These are phyloP conservation scores for Nannoperca obscura DNA, from an alignment of 2,797 vertebrate species.

Conservation along the genomic window DNA sequence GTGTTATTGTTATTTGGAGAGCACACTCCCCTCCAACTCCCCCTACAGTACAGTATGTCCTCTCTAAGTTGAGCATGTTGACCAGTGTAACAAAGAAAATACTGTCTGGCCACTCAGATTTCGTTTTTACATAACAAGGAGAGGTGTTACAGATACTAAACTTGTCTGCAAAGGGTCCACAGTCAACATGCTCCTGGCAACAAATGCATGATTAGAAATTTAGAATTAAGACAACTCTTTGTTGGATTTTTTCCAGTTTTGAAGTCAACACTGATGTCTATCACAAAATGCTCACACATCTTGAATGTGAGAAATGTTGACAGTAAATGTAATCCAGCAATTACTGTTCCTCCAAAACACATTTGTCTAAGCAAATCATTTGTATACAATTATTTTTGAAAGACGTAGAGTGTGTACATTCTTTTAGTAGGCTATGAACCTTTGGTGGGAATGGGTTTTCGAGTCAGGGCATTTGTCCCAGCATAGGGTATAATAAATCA, in stretches of 20 bases:
- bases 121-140: background rate
- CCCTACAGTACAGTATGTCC: too few relatives aligned
- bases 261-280: background rate
- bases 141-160: conserved; percentile 5
- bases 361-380: background rate
- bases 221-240: too few relatives aligned
- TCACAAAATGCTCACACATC: background rate
- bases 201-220: background rate
- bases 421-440: background rate
- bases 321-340: background rate
- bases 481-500: background rate
- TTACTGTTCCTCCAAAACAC: background rate
- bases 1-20: too few relatives aligned
- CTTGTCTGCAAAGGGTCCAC: background rate
- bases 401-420: background rate
- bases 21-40: background rate
- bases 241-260: background rate
- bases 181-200: background rate
- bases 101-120: background rate
- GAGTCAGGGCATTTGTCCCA: conserved; percentile 1
- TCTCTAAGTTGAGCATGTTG: background rate
- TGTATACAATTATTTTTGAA: background rate
- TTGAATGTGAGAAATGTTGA: background rate
- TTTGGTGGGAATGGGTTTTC: background rate
- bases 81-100: background rate